These are phyloP conservation scores for Disparrhopalites patrizii DNA, from an alignment of 2,888 invertebrate genomes.

Conservation along the genomic window DNA sequence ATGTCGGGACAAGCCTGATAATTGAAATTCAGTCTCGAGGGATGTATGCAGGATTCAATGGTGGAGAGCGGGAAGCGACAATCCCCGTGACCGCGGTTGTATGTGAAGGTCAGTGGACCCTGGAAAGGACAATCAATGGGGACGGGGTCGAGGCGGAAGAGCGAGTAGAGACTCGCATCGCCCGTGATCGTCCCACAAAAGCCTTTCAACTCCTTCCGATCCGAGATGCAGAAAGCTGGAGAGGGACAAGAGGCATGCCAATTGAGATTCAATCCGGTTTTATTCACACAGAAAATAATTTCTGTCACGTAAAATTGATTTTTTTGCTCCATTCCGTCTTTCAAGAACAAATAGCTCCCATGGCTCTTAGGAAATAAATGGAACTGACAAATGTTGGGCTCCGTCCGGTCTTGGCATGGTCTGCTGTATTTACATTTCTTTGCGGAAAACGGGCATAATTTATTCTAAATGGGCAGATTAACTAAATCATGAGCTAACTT, in stretches of 20 bases:
- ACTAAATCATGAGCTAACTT: too few relatives aligned
- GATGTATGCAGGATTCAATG: slow-evolving; percentile 90
- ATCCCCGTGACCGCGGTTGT: slow-evolving; percentile 85
- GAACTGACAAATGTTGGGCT: too few relatives aligned
- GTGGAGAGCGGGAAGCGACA: slow-evolving; percentile 85
- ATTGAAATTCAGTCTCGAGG: slow-evolving; percentile 79
- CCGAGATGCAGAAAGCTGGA: slow-evolving; percentile 45
- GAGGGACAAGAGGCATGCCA: neutral
- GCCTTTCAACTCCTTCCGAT: slow-evolving; percentile 39
- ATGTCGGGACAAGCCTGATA: slow-evolving; percentile 93
- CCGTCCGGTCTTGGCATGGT: too few relatives aligned
- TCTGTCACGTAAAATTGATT: too few relatives aligned
- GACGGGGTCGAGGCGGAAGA: slow-evolving; percentile 82
- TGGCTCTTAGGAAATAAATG: too few relatives aligned
- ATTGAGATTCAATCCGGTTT: too few relatives aligned
- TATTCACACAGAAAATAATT: too few relatives aligned
- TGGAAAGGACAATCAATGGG: slow-evolving; percentile 84
- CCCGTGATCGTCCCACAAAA: slow-evolving; percentile 54
- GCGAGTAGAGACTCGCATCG: slow-evolving; percentile 80
- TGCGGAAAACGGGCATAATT: neutral
- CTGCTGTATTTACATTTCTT: too few relatives aligned
- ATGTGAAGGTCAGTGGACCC: slow-evolving; percentile 88
- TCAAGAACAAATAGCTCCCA: too few relatives aligned
- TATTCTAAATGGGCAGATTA: neutral
- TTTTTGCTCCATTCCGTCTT: too few relatives aligned